These are phyloP conservation scores for Xanthorhoe spadicearia DNA, from an alignment of 2,888 invertebrate genomes.

Conservation along the genomic window DNA sequence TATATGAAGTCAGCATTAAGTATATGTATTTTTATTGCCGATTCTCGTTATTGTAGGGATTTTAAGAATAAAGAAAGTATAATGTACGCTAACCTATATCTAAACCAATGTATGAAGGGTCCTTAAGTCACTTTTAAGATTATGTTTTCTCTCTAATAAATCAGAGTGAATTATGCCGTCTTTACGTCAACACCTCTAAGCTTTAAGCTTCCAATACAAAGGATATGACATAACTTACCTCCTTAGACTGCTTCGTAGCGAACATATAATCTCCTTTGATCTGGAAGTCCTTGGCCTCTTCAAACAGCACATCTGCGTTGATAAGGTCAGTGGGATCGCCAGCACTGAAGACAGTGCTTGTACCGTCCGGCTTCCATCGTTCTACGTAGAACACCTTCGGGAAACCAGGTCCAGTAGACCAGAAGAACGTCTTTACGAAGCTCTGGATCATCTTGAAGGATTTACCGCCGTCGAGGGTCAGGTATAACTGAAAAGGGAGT, in stretches of 20 bases:
- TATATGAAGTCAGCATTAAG: no score
- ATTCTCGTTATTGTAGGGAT: no score
- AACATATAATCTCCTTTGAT: conserved; percentile 94
- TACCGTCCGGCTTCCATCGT: conserved; percentile 85
- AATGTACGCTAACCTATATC: no score
- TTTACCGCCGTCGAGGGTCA: conserved; percentile 90
- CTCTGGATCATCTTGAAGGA: conserved; percentile 88
- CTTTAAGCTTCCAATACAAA: no score
- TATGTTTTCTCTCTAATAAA: no score
- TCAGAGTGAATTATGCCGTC: no score
- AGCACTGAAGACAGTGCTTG: conserved; percentile 90
- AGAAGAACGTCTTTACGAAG: conserved; percentile 91
- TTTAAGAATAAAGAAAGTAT: no score
- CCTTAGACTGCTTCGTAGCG: conserved; percentile 87
- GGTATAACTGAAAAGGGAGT: conserved; percentile 85
- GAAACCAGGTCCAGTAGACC: conserved; percentile 84
- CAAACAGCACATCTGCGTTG: conserved; percentile 84
- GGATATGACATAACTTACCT: conserved; percentile 74
- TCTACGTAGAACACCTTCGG: conserved; percentile 87
- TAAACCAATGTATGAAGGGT: no score
- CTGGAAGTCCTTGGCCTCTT: conserved; percentile 92
- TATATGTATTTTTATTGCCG: no score
- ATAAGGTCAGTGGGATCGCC: conserved; percentile 76
- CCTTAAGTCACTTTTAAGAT: no score
- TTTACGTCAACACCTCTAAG: no score